phyloP scores from a whole-genome alignment of 2,797 vertebrate genomes.

The Buphagus erythrorhynchus region DNA sequence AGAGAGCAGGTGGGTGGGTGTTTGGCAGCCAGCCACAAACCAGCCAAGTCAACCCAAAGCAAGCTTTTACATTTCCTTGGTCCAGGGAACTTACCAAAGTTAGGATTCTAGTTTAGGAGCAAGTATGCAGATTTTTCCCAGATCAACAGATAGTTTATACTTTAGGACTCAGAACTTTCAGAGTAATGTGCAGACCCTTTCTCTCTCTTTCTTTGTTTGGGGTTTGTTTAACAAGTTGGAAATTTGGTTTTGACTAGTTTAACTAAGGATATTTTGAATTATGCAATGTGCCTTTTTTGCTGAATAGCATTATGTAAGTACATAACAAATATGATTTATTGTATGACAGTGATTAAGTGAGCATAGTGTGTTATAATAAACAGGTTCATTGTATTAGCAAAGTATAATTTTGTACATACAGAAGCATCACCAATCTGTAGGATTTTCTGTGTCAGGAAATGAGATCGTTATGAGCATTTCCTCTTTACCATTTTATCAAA shows the following conservation, averaged over 20 bases:
- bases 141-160: not conserved
- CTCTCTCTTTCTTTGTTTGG: not conserved
- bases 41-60: not conserved
- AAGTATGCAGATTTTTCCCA: not conserved
- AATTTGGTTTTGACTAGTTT: not conserved
- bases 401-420: slow-evolving; percentile 28
- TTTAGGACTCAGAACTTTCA: not conserved
- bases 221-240: fast-evolving
- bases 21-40: not conserved
- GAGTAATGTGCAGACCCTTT: not conserved
- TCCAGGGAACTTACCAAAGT: not conserved
- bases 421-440: slow-evolving; percentile 1
- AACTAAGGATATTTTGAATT: not conserved
- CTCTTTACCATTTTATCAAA: slow-evolving; percentile 56
- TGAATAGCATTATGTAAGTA: not conserved
- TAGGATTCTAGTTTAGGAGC: not conserved
- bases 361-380: not conserved
- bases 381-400: slow-evolving; percentile 8
- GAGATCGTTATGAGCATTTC: slow-evolving; percentile 11
- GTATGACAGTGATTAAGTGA: slow-evolving; percentile 21
- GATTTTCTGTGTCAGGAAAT: slow-evolving; percentile 48
- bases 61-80: not conserved
- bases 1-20: not conserved
- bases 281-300: not conserved
- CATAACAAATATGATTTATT: not conserved